phyloP scores from a whole-genome alignment of 1,140 invertebrate species.

The Ephestia elutella region DNA sequence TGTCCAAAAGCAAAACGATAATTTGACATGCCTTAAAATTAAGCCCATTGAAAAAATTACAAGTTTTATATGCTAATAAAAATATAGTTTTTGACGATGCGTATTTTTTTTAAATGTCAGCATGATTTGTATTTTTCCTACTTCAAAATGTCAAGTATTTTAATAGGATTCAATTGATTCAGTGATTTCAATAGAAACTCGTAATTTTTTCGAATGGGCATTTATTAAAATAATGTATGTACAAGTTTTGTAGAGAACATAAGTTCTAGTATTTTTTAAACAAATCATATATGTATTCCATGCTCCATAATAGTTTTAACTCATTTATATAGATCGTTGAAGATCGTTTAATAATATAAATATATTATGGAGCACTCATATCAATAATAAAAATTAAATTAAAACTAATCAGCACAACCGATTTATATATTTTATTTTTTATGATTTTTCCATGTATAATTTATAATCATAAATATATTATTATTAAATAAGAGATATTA shows the following conservation, averaged over 20 bases:
- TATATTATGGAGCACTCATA: no score
- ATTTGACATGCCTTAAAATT: constrained; percentile 9
- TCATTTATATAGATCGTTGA: no score
- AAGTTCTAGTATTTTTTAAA: background rate
- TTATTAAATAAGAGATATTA: background rate
- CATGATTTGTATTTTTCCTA: background rate
- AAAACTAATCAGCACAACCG: background rate
- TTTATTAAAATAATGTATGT: constrained; percentile 7
- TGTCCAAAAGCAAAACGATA: constrained; percentile 18
- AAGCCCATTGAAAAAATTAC: constrained; percentile 3
- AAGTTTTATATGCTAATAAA: no score
- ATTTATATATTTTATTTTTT: background rate
- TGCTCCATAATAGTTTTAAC: no score
- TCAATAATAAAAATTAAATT: background rate
- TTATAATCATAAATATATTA: background rate
- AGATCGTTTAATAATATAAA: no score
- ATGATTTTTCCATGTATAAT: background rate
- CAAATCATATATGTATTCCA: background rate
- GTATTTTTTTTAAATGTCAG: no score
- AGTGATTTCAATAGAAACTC: constrained; percentile 3
- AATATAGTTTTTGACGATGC: no score
- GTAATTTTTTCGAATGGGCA: constrained; percentile 9
- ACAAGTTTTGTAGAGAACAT: background rate
- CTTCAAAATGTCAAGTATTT: background rate
- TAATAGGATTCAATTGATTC: background rate